Base-by-base conservation (phyloP, 2,888 invertebrate species). In the Ctenicera cuprea region DNA sequence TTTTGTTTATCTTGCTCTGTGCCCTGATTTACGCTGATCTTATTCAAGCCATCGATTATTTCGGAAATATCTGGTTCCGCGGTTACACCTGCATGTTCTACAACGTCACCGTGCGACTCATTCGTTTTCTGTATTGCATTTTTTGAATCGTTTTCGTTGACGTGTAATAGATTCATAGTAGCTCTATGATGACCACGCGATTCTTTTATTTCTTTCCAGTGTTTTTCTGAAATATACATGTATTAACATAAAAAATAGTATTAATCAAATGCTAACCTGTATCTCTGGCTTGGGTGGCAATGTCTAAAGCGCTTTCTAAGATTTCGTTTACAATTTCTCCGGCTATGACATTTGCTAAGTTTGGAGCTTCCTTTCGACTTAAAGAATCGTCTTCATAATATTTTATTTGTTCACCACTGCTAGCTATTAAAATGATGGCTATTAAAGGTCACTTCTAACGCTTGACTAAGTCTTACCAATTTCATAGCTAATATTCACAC, bases 251-350 rank as follows among this genome's bases (percentile, higher is more conserved):
- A n/a, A n/a, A n/a, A n/a, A n/a, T n/a, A n/a, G n/a, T n/a, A n/a
- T n/a, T n/a, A 26, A 37, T 38, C 20, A 54, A 33, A 11, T 38
- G 12, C 48, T 8, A 14, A 70, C 73, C 65, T 62, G 72, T 75
- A 9, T 69, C 64, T 20, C 41, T 64, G 1, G 72, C 50, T 38
- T 33, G 52, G 2, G 70, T 73, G 12, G 82, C 84, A 12, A 83
- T 83, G 67, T 85, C 85, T 70, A 86, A 77, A 30, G 86, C 86
- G 61, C 83, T 85, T 54, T 86, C 85, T n/a, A 87, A 76, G 62
- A 87, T 86, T 63, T 87, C 86, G 52, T 83, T 79, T 8, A 87
- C 81, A 57, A 87, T 79, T 72, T 85, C 85, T 14, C 78, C 81
- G 33, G 83, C 85, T n/a, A 84, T n/a, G n/a, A n/a, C n/a, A n/a